A percentile compares a stretch with the other conserved stretches of the same genome.
Conservation (phyloP, 2,113 vertebrate genomes). For the Nycticorax nycticorax region DNA sequence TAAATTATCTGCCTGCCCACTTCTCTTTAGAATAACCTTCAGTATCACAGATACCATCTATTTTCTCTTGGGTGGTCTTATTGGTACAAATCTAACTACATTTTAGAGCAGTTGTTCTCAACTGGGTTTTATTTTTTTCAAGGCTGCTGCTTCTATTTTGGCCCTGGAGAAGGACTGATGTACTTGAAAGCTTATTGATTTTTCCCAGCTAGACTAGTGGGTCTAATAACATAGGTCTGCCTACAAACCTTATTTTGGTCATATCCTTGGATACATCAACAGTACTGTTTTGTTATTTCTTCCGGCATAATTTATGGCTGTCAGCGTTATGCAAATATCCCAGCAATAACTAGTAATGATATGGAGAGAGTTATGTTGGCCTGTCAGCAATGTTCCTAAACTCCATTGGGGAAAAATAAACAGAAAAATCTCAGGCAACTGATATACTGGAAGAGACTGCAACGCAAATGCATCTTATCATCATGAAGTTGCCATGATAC, state of each 20-base stretch:
- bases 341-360: background rate
- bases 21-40: background rate
- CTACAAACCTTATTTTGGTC: background rate
- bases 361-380: background rate
- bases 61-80: background rate
- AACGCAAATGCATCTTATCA: background rate
- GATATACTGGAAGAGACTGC: background rate
- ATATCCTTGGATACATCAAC: background rate
- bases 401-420: background rate
- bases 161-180: background rate
- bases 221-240: background rate
- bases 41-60: background rate
- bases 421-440: background rate
- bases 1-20: background rate
- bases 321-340: background rate
- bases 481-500: background rate
- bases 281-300: background rate
- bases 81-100: background rate
- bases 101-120: background rate
- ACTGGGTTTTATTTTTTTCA: background rate
- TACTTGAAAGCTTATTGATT: background rate
- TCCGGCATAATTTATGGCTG: background rate
- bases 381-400: background rate
- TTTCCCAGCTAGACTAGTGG: background rate
- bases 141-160: constrained; percentile 8